These are phyloP conservation scores for Esox niger DNA, from an alignment of 2,113 vertebrate species.

Conservation along the genomic window DNA sequence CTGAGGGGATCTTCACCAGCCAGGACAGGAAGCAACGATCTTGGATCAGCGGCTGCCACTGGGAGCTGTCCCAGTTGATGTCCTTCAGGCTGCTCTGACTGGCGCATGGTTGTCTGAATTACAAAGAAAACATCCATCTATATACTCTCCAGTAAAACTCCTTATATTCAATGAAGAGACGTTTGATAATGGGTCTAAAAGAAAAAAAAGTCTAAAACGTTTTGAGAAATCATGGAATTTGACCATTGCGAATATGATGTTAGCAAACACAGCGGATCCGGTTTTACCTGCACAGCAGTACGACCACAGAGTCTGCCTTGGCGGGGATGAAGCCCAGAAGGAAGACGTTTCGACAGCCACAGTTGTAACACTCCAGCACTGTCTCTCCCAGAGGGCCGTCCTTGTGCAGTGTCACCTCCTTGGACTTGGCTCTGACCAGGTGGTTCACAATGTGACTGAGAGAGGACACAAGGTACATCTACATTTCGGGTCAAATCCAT, in stretches of 20 bases:
- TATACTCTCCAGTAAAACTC: too few species aligned
- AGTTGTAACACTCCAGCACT: constrained; percentile 96
- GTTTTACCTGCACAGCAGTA: constrained; percentile 91
- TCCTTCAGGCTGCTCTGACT: constrained; percentile 99
- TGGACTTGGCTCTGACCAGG: constrained; percentile 96
- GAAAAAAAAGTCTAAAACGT: background rate
- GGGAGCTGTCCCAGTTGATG: constrained; percentile 99
- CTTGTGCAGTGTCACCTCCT: constrained; percentile 97
- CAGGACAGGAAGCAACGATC: constrained; percentile 97
- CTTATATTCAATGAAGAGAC: too few species aligned
- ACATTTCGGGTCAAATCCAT: too few species aligned
- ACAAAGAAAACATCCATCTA: background rate
- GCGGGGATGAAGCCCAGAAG: constrained; percentile 97
- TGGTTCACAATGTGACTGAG: constrained; percentile 98
- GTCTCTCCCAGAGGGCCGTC: constrained; percentile 96
- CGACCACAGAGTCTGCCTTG: constrained; percentile 96
- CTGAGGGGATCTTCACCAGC: constrained; percentile 97
- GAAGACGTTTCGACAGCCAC: constrained; percentile 95
- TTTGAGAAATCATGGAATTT: background rate
- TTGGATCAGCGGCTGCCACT: constrained; percentile 98
- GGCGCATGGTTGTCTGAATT: constrained; percentile 90
- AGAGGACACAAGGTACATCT: background rate
- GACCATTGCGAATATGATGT: background rate
- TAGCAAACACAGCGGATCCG: background rate
- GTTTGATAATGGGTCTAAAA: background rate